Base-by-base conservation (phyloP, 1,140 invertebrate species). In the Parapsyche elsis region DNA sequence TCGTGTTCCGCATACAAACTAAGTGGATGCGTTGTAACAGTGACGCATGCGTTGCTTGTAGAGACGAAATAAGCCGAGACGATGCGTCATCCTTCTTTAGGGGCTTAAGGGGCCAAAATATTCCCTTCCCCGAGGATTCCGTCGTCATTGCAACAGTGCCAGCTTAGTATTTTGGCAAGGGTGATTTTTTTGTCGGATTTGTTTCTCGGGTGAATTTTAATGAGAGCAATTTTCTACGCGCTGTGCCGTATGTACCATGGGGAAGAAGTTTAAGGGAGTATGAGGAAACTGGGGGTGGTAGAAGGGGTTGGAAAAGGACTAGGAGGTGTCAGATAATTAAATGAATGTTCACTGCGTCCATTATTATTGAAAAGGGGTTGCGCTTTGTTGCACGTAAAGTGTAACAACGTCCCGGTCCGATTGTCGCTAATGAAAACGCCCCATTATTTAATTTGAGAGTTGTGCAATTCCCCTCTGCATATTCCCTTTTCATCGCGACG, bases 151-250 rank as follows among this genome's bases (percentile, higher is more conserved):
- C 59, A 46, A 78, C 76, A 59, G 38, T 9, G 7, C 21, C 38
- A 19, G 67, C 61, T 71, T 26, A 49, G n/a, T 19, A 5, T 24
- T 79, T 70, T 59, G n/a, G 16, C 26, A 64, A 26, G 70, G 67
- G 49, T 46, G 45, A 59, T 61, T 79, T 76, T 80, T 80, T 80
- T 78, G 38, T 16, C 19, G 75, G 78, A 80, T 80, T 82, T 64
- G 70, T 70, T 38, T 71, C 76, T 78, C 45, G 78, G 81, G 61
- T 80, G 78, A 80, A 82, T 82, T 82, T 82, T 82, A 82, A 82
- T 78, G 81, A 75, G 70, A 79, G 53, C 75, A 76, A 79, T 81
- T 81, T 70, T 81, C 30, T 80, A 64, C 71, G 79, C 57, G n/a
- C 9, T 59, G 14, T 7, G 2, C 30, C 30, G 30, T 38, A 38